Conservation (phyloP, 2,888 invertebrate genomes). For the Lymantria monacha region DNA sequence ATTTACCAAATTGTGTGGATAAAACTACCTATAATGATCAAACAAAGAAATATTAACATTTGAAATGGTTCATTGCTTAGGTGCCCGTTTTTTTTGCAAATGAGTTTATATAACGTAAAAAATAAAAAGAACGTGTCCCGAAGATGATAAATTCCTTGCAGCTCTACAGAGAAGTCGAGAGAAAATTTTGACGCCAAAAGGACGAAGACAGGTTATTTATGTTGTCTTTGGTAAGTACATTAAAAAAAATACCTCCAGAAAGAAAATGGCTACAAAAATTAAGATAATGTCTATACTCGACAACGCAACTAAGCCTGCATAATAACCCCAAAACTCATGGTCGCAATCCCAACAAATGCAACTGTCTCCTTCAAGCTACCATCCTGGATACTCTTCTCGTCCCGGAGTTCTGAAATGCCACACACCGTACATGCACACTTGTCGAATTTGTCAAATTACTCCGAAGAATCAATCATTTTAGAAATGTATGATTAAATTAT, state of each 20-base stretch:
- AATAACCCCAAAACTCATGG: constrained; percentile 15
- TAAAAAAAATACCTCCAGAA: constrained; percentile 10
- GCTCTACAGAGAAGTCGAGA: constrained; percentile 7
- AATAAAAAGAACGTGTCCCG: constrained; percentile 7
- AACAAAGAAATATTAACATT: too few relatives aligned
- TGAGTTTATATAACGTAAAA: constrained; percentile 1
- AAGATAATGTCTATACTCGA: constrained; percentile 9
- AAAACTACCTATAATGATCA: too few relatives aligned
- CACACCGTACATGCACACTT: constrained; percentile 1
- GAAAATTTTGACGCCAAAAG: constrained; percentile 4
- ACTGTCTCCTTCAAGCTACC: constrained; percentile 10
- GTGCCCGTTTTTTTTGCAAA: too few relatives aligned
- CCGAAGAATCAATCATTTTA: constrained; percentile 16
- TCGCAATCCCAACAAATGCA: constrained; percentile 14
- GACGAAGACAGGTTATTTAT: constrained; percentile 12
- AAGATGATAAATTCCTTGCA: constrained; percentile 10
- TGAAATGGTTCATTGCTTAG: too few relatives aligned
- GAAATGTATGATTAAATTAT: constrained; percentile 14
- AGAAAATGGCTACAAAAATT: constrained; percentile 12
- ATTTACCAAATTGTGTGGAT: too few relatives aligned
- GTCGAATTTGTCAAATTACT: constrained; percentile 15
- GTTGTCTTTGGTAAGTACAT: constrained; percentile 13
- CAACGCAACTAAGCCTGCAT: constrained; percentile 10
- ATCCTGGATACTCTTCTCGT: constrained; percentile 15
- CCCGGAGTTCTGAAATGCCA: constrained; percentile 3